These are phyloP conservation scores for Agapornis roseicollis DNA, from an alignment of 2,113 vertebrate species.

Conservation along the genomic window DNA sequence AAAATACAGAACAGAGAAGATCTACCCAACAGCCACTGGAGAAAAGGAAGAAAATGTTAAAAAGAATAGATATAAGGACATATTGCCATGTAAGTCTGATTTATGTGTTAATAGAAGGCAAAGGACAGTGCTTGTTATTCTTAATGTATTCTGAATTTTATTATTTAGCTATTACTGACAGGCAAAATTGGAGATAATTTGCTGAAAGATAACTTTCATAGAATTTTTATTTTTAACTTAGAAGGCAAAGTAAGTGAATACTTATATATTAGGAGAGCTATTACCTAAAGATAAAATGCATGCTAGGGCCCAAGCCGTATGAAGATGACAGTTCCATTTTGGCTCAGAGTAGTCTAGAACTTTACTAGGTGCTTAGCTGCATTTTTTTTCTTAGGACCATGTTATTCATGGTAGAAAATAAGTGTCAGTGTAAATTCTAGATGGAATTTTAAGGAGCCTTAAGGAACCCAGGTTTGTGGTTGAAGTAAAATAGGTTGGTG, in stretches of 20 bases:
- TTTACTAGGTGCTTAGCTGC: neutral
- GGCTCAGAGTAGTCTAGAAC: neutral
- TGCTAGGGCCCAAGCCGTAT: neutral
- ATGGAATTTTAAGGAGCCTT: neutral
- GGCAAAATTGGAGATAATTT: conserved; percentile 1
- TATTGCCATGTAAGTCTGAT: conserved; percentile 92
- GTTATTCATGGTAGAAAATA: neutral
- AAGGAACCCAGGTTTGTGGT: neutral
- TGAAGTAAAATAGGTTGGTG: neutral
- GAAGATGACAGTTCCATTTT: neutral
- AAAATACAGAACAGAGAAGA: conserved; percentile 97
- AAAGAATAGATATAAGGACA: conserved; percentile 99
- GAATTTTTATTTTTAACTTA: neutral
- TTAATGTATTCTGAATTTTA: neutral
- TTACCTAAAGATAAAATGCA: neutral
- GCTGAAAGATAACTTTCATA: neutral
- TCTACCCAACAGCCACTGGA: conserved; percentile 93
- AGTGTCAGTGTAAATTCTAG: neutral
- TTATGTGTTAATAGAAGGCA: neutral
- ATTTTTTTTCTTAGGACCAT: neutral
- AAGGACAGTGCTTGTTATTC: conserved; percentile 11
- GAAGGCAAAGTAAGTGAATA: neutral
- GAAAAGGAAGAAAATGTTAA: conserved; percentile 98
- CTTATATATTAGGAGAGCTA: neutral
- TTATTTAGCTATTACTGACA: neutral